A percentile compares a stretch with the other conserved stretches of the same genome.
Evolutionary conservation across 2,797 vertebrate genomes (phyloP).

Genomic region (Bovichtus variegatus): DNA sequence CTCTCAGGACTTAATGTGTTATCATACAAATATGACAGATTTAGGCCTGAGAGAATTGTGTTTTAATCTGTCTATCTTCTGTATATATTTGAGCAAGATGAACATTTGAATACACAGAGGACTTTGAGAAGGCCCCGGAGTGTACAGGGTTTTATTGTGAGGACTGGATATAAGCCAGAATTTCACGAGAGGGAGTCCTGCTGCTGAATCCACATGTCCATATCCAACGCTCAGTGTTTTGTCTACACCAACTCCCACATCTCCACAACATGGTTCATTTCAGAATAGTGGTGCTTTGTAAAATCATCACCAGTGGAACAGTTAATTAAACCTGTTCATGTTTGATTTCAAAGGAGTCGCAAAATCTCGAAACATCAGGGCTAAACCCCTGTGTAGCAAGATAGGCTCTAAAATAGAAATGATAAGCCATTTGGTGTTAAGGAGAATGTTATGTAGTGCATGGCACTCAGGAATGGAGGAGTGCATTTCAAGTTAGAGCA

Average conservation of each 20-base stretch:
- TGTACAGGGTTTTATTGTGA: slow-evolving; percentile 43
- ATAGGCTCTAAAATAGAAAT: slow-evolving; percentile 26
- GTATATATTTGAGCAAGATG: slow-evolving; percentile 41
- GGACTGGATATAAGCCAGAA: slow-evolving; percentile 63
- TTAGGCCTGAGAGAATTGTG: slow-evolving; percentile 25
- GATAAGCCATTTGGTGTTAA: slow-evolving; percentile 21
- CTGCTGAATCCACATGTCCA: slow-evolving; percentile 70
- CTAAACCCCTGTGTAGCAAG: slow-evolving; percentile 4
- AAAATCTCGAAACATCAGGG: not conserved
- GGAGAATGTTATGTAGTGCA: not conserved
- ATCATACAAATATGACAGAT: slow-evolving; percentile 29
- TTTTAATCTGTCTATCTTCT: slow-evolving; percentile 46
- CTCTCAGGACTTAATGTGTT: slow-evolving; percentile 20
- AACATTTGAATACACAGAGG: slow-evolving; percentile 58
- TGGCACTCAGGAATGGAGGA: not conserved
- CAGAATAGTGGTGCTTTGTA: slow-evolving; percentile 27
- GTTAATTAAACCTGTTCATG: slow-evolving; percentile 40
- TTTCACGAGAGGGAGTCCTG: slow-evolving; percentile 64
- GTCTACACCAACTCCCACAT: slow-evolving; percentile 42
- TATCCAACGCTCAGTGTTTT: slow-evolving; percentile 62
- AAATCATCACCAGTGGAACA: slow-evolving; percentile 39
- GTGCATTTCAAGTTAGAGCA: not conserved
- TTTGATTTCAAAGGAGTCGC: slow-evolving; percentile 16
- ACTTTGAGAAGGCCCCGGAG: slow-evolving; percentile 41
- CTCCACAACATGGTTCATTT: slow-evolving; percentile 40